Conservation (phyloP, 1,140 invertebrate species). For the Monomorium pharaonis region DNA sequence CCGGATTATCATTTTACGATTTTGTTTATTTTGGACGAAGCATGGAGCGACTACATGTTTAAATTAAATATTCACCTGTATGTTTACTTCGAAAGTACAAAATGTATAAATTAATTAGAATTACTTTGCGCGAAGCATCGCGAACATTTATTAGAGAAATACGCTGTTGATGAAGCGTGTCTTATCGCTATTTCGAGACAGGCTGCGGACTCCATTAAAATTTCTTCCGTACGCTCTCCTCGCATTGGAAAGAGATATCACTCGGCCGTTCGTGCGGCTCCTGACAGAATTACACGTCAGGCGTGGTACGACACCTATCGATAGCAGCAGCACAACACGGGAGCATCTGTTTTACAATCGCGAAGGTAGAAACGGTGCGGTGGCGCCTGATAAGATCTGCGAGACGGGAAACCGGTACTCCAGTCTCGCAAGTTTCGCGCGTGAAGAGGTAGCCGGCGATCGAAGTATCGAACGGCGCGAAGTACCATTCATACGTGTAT, state of each 20-base stretch:
- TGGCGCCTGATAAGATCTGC: constrained; percentile 74
- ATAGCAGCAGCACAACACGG: constrained; percentile 56
- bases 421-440: constrained; percentile 58
- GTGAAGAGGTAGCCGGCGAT: constrained; percentile 35
- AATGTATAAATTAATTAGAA: neutral
- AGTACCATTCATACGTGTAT: constrained; percentile 8
- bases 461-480: constrained; percentile 38
- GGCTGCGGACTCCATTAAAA: constrained; percentile 11
- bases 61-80: neutral
- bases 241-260: constrained; percentile 17
- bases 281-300: constrained; percentile 30
- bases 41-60: neutral
- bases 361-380: constrained; percentile 56
- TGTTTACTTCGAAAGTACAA: neutral
- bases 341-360: constrained; percentile 72
- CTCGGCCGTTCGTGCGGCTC: neutral
- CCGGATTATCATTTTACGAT: neutral
- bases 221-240: constrained; percentile 4
- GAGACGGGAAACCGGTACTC: constrained; percentile 74
- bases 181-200: constrained; percentile 1
- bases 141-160: neutral
- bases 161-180: neutral
- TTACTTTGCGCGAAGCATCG: neutral
- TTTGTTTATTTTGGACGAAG: neutral
- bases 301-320: neutral